phyloP scores from a whole-genome alignment of 2,888 invertebrate species.

The Oscheius sp. region DNA sequence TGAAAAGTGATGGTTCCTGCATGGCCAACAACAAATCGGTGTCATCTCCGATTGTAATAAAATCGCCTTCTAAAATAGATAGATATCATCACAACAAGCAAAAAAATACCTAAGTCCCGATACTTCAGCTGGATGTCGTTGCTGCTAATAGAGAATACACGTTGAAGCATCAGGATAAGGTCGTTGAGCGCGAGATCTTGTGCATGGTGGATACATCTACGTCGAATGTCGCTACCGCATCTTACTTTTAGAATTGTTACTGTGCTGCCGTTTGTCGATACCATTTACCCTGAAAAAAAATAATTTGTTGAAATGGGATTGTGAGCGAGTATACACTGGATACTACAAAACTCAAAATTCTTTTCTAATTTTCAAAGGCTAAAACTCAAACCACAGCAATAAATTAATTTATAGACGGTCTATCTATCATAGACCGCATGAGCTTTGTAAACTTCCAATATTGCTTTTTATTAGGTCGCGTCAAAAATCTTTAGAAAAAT shows the following conservation, averaged over 20 bases:
- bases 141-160: conserved; percentile 53
- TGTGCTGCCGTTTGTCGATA: conserved; percentile 41
- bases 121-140: conserved; percentile 59
- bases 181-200: conserved; percentile 60
- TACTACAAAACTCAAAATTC: too few species aligned
- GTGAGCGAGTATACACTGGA: too few species aligned
- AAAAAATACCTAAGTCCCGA: conserved; percentile 53
- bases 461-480: too few species aligned
- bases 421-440: too few species aligned
- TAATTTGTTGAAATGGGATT: too few species aligned
- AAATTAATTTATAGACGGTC: too few species aligned
- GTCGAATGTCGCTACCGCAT: conserved; percentile 60
- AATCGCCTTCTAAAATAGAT: conserved; percentile 61
- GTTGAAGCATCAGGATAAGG: conserved; percentile 58
- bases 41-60: conserved; percentile 60
- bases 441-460: too few species aligned
- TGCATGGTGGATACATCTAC: conserved; percentile 53
- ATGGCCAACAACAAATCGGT: conserved; percentile 61
- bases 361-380: too few species aligned
- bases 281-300: conserved; percentile 25
- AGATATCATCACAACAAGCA: neutral
- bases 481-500: too few species aligned
- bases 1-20: conserved; percentile 28
- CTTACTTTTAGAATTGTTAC: conserved; percentile 56
- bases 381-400: too few species aligned